Conservation (phyloP, 1,140 invertebrate species). For the Ceratina calcarata region DNA sequence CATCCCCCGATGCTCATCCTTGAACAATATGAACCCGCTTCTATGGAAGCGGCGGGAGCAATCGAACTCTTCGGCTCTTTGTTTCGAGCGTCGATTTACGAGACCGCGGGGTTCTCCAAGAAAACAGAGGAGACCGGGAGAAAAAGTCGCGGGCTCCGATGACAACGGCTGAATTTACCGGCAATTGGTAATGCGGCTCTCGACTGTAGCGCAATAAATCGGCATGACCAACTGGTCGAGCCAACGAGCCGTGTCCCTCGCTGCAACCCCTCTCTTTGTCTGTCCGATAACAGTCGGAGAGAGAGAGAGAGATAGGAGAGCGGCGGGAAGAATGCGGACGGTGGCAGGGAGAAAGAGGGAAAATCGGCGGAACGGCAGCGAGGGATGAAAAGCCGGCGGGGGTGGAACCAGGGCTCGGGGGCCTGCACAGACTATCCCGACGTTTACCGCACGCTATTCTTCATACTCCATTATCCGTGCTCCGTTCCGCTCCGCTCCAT, state of each 20-base stretch:
- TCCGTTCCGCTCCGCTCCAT: slow-evolving; percentile 78
- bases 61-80: neutral
- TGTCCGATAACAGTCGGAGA: neutral
- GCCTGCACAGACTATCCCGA: slow-evolving; percentile 55
- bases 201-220: slow-evolving; percentile 71
- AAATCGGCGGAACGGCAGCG: slow-evolving; percentile 19
- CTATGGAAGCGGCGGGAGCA: neutral
- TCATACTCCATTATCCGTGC: slow-evolving; percentile 79
- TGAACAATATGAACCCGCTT: neutral
- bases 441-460: slow-evolving; percentile 74
- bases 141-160: slow-evolving; percentile 20
- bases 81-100: slow-evolving; percentile 1
- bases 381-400: slow-evolving; percentile 34
- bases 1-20: neutral
- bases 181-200: slow-evolving; percentile 56
- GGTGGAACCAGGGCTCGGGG: neutral
- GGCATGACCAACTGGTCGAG: slow-evolving; percentile 72
- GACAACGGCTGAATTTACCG: slow-evolving; percentile 53
- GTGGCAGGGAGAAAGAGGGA: slow-evolving; percentile 19
- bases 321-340: slow-evolving; percentile 6
- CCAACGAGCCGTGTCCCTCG: slow-evolving; percentile 74
- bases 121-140: slow-evolving; percentile 13
- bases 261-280: slow-evolving; percentile 15
- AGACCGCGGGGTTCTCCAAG: slow-evolving; percentile 12
- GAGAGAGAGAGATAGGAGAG: neutral